phyloP scores from a whole-genome alignment of 2,797 vertebrate genomes.

The Pempheris klunzingeri region DNA sequence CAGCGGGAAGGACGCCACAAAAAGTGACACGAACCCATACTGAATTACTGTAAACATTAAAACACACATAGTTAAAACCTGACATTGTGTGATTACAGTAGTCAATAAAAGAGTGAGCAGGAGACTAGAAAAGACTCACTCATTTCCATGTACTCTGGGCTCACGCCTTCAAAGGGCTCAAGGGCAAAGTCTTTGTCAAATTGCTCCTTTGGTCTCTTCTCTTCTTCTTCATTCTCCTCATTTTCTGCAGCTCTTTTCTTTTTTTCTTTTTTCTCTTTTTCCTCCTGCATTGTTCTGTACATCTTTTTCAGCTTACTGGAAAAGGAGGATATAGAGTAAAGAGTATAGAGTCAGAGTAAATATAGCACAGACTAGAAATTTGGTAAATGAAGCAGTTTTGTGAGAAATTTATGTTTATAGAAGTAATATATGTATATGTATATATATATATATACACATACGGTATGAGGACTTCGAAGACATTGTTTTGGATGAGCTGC shows the following conservation, averaged over 20 bases:
- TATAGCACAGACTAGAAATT: background rate
- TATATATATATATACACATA: constrained; percentile 86
- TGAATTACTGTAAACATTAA: constrained; percentile 90
- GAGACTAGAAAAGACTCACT: constrained; percentile 84
- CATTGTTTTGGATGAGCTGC: constrained; percentile 98
- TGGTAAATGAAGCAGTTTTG: background rate
- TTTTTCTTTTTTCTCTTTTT: constrained; percentile 82
- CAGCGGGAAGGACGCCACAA: constrained; percentile 97
- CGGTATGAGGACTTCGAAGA: constrained; percentile 98
- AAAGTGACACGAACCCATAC: constrained; percentile 97
- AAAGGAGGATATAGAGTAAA: constrained; percentile 3
- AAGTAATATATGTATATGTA: background rate
- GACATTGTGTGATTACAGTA: background rate
- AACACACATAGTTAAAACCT: constrained; percentile 19
- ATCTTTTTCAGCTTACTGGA: constrained; percentile 87
- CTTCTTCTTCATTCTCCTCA: constrained; percentile 70
- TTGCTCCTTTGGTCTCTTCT: constrained; percentile 86
- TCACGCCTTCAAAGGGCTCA: constrained; percentile 94
- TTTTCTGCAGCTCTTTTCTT: constrained; percentile 78
- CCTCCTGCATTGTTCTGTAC: constrained; percentile 90
- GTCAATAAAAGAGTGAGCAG: background rate
- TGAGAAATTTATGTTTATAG: background rate
- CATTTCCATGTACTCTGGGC: constrained; percentile 99
- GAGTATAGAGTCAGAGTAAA: background rate
- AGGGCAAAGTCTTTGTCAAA: constrained; percentile 92